phyloP scores from a whole-genome alignment of 2,113 vertebrate genomes.

The Silurus asotus region DNA sequence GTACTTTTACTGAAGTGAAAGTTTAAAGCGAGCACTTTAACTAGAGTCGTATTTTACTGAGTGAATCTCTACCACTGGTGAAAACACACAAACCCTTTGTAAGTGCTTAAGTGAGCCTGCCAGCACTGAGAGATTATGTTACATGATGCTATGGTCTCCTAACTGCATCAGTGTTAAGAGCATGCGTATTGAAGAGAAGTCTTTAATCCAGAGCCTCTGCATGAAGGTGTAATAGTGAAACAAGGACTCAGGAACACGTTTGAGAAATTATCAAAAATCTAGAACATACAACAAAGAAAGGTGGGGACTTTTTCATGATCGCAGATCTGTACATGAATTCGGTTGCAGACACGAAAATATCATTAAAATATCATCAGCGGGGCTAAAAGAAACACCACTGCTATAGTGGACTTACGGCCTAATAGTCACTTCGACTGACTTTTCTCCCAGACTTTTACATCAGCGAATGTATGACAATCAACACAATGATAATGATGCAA shows the following conservation, averaged over 20 bases:
- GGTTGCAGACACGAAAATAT: too few relatives aligned
- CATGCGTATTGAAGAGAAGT: too few relatives aligned
- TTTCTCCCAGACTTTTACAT: not conserved
- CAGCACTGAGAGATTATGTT: not conserved
- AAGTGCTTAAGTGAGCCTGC: not conserved
- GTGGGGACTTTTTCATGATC: too few relatives aligned
- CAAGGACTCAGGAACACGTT: not conserved
- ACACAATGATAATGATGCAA: not conserved
- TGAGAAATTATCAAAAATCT: not conserved
- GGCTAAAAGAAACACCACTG: too few relatives aligned
- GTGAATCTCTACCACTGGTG: too few relatives aligned
- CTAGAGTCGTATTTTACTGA: too few relatives aligned
- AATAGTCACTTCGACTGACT: not conserved
- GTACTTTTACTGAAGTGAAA: too few relatives aligned
- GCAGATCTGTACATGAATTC: too few relatives aligned
- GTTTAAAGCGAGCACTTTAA: too few relatives aligned
- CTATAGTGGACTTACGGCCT: not conserved
- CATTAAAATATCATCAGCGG: too few relatives aligned
- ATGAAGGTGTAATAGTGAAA: not conserved
- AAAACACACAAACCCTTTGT: not conserved
- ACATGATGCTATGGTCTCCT: too few relatives aligned
- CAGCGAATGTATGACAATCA: not conserved
- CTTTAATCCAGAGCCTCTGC: not conserved
- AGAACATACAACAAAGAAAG: not conserved
- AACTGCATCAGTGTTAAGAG: too few relatives aligned